phyloP scores from a whole-genome alignment of 1,140 invertebrate genomes.

The Aricia agestis region DNA sequence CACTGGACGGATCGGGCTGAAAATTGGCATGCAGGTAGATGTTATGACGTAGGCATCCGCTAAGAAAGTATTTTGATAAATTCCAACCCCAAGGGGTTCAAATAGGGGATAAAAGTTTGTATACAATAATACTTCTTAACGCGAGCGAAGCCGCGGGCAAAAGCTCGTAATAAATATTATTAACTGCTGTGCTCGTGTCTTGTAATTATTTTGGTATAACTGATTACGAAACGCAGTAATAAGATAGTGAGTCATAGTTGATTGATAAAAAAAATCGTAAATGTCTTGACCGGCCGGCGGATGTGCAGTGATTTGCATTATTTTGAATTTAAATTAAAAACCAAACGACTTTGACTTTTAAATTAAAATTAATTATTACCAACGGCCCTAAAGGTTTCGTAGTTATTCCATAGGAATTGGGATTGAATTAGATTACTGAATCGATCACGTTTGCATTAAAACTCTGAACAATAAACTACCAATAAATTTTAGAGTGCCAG shows the following conservation, averaged over 20 bases:
- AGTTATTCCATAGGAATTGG: too few relatives aligned
- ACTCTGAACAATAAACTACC: neutral
- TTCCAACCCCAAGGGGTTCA: too few relatives aligned
- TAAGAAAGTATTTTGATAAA: too few relatives aligned
- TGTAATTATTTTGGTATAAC: neutral
- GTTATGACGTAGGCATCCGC: too few relatives aligned
- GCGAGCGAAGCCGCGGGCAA: too few relatives aligned
- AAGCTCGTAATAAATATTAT: too few relatives aligned
- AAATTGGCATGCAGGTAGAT: too few relatives aligned
- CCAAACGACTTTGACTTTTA: conserved; percentile 7
- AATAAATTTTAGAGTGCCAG: too few relatives aligned
- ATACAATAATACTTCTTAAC: too few relatives aligned
- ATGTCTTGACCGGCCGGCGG: conserved; percentile 19
- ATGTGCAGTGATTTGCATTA: conserved; percentile 14
- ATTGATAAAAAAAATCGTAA: conserved; percentile 17
- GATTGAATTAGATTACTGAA: too few relatives aligned
- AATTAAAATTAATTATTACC: neutral
- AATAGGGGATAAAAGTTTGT: too few relatives aligned
- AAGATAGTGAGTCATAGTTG: conserved; percentile 7
- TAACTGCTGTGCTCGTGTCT: neutral
- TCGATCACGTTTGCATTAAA: neutral
- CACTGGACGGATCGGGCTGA: too few relatives aligned
- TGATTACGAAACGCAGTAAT: neutral
- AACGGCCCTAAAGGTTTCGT: neutral
- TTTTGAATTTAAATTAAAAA: conserved; percentile 8